phyloP scores from a whole-genome alignment of 2,113 vertebrate species.

The Myotis davidii region DNA sequence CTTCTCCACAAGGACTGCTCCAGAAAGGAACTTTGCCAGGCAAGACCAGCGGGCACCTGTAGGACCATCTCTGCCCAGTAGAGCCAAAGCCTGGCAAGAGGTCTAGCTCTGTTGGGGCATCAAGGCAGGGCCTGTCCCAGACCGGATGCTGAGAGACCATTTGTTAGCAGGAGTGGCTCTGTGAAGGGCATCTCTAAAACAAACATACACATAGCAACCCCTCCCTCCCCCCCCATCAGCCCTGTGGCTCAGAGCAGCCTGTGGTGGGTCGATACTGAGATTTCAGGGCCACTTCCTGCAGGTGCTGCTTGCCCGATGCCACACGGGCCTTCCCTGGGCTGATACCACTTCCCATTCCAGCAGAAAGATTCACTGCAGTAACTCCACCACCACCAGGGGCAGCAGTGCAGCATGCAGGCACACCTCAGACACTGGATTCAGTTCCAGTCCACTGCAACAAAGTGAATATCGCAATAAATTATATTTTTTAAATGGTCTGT shows the following conservation, averaged over 20 bases:
- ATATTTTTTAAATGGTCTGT: background rate
- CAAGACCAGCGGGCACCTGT: background rate
- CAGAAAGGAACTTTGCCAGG: background rate
- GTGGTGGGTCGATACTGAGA: background rate
- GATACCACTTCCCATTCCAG: background rate
- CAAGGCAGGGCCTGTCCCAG: background rate
- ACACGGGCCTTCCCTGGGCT: background rate
- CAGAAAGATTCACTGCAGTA: background rate
- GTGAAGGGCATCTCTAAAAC: background rate
- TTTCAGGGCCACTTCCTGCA: background rate
- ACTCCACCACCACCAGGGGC: conserved; percentile 12
- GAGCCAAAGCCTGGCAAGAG: background rate
- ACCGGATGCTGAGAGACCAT: background rate
- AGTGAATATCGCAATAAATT: background rate
- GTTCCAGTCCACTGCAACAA: background rate
- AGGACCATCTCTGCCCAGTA: background rate
- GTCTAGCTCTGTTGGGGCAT: background rate
- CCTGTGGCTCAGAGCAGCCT: background rate
- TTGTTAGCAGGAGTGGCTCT: background rate
- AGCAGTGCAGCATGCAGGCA: background rate
- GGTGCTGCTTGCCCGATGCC: background rate
- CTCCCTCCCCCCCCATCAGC: background rate
- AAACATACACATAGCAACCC: background rate
- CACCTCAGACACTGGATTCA: background rate
- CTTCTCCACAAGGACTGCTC: background rate